phyloP scores from a whole-genome alignment of 2,888 invertebrate genomes.

The Tetranychus truncatus region DNA sequence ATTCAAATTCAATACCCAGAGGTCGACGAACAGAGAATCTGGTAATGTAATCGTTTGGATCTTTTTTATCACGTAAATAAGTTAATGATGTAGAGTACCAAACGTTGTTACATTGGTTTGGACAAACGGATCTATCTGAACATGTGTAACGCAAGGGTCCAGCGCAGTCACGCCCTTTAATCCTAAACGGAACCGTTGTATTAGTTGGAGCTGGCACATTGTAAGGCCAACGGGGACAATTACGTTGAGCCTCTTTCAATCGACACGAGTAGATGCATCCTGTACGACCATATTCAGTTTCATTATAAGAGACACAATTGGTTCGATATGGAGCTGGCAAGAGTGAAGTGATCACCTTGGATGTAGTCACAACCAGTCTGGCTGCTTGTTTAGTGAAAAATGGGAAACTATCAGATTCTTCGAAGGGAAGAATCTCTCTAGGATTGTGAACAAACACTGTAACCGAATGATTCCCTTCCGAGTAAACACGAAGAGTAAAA shows the following conservation, averaged over 20 bases:
- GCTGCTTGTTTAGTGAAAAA: not conserved
- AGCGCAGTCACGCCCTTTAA: not conserved
- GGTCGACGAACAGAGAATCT: not conserved
- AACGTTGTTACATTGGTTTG: not conserved
- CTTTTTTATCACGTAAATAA: not conserved
- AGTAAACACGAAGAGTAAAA: not conserved
- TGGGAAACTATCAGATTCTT: not conserved
- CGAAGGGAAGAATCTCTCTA: not conserved
- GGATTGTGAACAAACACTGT: constrained; percentile 1
- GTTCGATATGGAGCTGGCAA: not conserved
- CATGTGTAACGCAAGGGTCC: not conserved
- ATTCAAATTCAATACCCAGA: not conserved
- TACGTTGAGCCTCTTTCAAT: not conserved
- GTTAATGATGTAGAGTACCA: not conserved
- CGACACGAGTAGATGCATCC: not conserved
- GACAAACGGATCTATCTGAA: not conserved
- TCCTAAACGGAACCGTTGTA: not conserved
- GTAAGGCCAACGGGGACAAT: not conserved
- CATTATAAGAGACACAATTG: not conserved
- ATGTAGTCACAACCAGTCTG: not conserved
- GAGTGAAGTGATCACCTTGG: not conserved
- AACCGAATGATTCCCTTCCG: not conserved
- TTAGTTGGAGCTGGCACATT: not conserved
- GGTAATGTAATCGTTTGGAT: not conserved
- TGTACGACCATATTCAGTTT: not conserved